Evolutionary conservation across 2,888 invertebrate genomes (phyloP), one percentile per base, ranked within the genome.

Genomic region (Pseudanteris insignis): DNA sequence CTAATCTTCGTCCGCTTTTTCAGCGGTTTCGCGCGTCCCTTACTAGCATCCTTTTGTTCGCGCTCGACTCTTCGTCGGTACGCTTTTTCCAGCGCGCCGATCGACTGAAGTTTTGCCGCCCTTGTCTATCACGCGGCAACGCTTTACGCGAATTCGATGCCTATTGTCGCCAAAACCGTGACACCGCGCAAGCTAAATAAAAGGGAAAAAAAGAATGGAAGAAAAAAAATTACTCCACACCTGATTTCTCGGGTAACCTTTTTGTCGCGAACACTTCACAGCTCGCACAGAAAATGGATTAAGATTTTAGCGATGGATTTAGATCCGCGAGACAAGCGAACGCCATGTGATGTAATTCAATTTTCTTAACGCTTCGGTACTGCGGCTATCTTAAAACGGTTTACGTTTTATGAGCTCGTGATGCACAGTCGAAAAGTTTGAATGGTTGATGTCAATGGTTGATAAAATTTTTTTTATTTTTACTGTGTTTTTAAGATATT

Each of bases 61-160:
- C 40, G 32, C 44, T 53, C 37, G 47, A 43, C 61, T 46, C 51
- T 59, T 63, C 41, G 59, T 55, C 53, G 67, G 68, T 67, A 67
- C 64, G 58, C 67, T 74, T 73, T 73, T 74, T 64, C 65, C 18
- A 9, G 9, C 13, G 21, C 5, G n/a, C 1, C n/a, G 4, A 28
- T 2, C 15, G 14, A 40, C 68, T 73, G 72, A 77, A 68, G 76
- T 73, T 74, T 72, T 47, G 69, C 76, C 75, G 76, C 67, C 67
- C 40, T 65, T 67, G 73, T 72, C 73, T 74, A 73, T 74, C 74
- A 67, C 51, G 54, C 66, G 72, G 72, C 66, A 69, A 71, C 67
- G 71, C 67, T 72, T 76, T 76, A 76, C 75, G 76, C 74, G 75
- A 72, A 76, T 76, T 71, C 72, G 74, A 67, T 61, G n/a, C 63